Conservation (phyloP, 2,113 vertebrate genomes). For the Pitta sordida region DNA sequence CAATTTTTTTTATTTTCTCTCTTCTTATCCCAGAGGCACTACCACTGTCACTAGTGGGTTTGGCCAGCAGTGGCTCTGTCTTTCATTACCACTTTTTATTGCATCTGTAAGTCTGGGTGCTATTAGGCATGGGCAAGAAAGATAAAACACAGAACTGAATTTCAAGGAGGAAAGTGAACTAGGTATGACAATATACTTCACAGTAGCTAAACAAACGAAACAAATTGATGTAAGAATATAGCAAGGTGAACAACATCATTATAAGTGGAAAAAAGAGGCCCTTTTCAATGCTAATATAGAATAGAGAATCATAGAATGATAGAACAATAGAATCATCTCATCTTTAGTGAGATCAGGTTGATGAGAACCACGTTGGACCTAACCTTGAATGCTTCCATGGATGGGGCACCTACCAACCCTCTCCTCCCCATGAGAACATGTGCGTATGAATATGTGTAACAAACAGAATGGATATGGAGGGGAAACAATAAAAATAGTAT, state of each 20-base stretch:
- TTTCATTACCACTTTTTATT: neutral
- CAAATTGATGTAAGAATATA: neutral
- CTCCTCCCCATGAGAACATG: neutral
- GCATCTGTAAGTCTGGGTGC: neutral
- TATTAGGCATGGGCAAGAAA: neutral
- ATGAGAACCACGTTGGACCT: neutral
- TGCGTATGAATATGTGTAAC: neutral
- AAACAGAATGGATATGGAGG: neutral
- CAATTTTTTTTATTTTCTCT: neutral
- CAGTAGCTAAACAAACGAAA: neutral
- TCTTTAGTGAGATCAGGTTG: neutral
- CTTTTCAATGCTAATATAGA: neutral
- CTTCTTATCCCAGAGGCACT: neutral
- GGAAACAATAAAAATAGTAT: neutral
- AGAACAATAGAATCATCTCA: neutral
- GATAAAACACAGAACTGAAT: neutral
- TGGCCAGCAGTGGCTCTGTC: neutral
- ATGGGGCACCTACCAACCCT: too few relatives aligned
- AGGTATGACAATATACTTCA: neutral
- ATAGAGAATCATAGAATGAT: neutral
- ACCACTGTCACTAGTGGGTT: too few relatives aligned
- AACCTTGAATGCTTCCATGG: neutral
- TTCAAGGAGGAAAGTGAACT: neutral
- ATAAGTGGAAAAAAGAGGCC: neutral
- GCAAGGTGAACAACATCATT: neutral